Base-by-base conservation (phyloP, 1,140 invertebrate genomes). In the Heliothis virescens region DNA sequence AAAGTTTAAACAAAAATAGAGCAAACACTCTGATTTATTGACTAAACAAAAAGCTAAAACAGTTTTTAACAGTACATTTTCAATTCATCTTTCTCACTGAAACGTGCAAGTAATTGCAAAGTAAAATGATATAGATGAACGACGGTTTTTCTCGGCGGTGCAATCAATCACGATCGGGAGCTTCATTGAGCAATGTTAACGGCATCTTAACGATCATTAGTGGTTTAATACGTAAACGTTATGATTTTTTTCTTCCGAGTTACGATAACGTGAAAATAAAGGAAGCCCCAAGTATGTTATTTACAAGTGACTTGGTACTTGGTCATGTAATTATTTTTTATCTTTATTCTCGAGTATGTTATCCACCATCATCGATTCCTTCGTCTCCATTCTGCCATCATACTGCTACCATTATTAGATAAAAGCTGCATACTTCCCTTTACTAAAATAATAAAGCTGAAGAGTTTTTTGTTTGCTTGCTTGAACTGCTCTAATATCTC, bases 141-240 rank as follows among this genome's bases (percentile, higher is more conserved):
- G 15, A 15, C 12, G 53, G n/a, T 65, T 76, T 63, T 53, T 48
- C 53, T 63, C n/a, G 73, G 62, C 34, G 15, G n/a, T 18, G 60
- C 74, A 65, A 75, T 76, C 59, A 65, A 76, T 76, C 74, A 76
- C n/a, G 48, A 62, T 71, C 67, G 10, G 3, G n/a, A 53, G 34
- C 59, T 26, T 65, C 60, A 76, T 53, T 76, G 18, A 65, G 60
- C 47, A 18, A 12, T 65, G 59, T 53, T 50, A 65, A 53, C 59
- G 60, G 15, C 60, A 34, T 13, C 60, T 76, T 63, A 76, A 63
- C 59, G 74, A 65, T 65, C 74, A 65, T 76, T 76, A 76, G 60
- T 29, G n/a, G 16, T 3, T 34, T 75, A 75, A 75, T 62, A 50
- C 73, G 21, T 62, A 62, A 75, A 62, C 41, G n/a, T 18, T 62